These are phyloP conservation scores for Acronicta aceris DNA, from an alignment of 2,888 invertebrate genomes.

Conservation along the genomic window DNA sequence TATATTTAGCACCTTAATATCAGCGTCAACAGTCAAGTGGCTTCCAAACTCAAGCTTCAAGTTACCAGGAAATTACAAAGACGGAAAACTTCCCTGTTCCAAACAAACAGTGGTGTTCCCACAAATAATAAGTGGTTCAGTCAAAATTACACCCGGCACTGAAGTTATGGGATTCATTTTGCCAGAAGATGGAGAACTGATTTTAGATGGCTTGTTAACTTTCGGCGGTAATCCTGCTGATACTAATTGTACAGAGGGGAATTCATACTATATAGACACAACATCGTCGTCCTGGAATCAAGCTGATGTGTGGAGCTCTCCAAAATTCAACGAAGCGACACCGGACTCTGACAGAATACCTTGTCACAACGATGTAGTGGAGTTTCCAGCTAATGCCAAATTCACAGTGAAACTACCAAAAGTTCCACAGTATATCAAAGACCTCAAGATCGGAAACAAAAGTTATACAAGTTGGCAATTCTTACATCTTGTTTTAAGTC, in stretches of 20 bases:
- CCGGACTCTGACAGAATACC: slow-evolving; percentile 86
- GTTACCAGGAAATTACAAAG: slow-evolving; percentile 74
- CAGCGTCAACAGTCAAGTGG: slow-evolving; percentile 75
- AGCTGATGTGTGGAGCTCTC: slow-evolving; percentile 81
- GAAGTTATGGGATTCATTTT: slow-evolving; percentile 73
- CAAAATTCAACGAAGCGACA: slow-evolving; percentile 80
- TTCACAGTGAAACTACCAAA: slow-evolving; percentile 73
- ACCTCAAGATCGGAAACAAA: slow-evolving; percentile 61
- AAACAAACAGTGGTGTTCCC: slow-evolving; percentile 80
- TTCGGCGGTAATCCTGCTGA: slow-evolving; percentile 70
- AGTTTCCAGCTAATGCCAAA: slow-evolving; percentile 71
- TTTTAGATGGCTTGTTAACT: slow-evolving; percentile 71
- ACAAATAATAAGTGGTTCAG: slow-evolving; percentile 65
- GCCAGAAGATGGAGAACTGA: slow-evolving; percentile 78
- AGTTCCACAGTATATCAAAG: slow-evolving; percentile 62
- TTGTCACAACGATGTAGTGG: slow-evolving; percentile 80
- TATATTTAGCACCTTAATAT: slow-evolving; percentile 55
- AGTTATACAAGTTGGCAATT: slow-evolving; percentile 53
- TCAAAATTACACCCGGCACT: slow-evolving; percentile 66
- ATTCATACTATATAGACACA: slow-evolving; percentile 73
- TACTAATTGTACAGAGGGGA: slow-evolving; percentile 67
- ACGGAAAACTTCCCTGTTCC: slow-evolving; percentile 78
- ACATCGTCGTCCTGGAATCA: slow-evolving; percentile 74
- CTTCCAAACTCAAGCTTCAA: slow-evolving; percentile 77
- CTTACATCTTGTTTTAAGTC: slow-evolving; percentile 24